These are phyloP conservation scores for Sussaba pulchella DNA, from an alignment of 2,888 invertebrate genomes.

Conservation along the genomic window DNA sequence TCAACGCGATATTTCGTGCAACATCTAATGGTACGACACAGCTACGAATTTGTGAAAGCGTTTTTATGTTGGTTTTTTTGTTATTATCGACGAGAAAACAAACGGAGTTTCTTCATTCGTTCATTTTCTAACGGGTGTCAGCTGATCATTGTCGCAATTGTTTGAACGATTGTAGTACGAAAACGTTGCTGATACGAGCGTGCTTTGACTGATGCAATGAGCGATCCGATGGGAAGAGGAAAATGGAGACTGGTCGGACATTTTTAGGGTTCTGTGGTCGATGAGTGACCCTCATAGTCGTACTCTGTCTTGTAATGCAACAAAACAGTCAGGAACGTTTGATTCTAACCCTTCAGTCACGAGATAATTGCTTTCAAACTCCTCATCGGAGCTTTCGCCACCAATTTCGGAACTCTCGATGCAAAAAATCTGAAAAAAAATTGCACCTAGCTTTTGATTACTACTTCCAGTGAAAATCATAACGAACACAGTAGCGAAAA, in stretches of 20 bases:
- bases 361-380: no score
- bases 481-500: no score
- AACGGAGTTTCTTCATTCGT: constrained; percentile 26
- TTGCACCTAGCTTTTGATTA: no score
- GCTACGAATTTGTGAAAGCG: constrained; percentile 21
- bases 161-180: constrained; percentile 34
- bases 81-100: not conserved
- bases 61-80: not conserved
- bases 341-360: no score
- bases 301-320: no score
- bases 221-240: not conserved
- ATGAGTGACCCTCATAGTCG: no score
- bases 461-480: no score
- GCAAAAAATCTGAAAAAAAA: no score
- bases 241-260: not conserved
- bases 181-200: constrained; percentile 20
- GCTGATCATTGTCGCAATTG: constrained; percentile 32
- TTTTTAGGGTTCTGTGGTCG: constrained; percentile 1
- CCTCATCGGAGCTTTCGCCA: no score
- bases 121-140: constrained; percentile 15
- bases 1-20: constrained; percentile 21
- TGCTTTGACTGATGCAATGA: constrained; percentile 2
- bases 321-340: no score
- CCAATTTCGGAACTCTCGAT: no score
- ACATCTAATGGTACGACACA: constrained; percentile 26